These are phyloP conservation scores for Drusus annulatus DNA, from an alignment of 1,140 invertebrate genomes.

Conservation along the genomic window DNA sequence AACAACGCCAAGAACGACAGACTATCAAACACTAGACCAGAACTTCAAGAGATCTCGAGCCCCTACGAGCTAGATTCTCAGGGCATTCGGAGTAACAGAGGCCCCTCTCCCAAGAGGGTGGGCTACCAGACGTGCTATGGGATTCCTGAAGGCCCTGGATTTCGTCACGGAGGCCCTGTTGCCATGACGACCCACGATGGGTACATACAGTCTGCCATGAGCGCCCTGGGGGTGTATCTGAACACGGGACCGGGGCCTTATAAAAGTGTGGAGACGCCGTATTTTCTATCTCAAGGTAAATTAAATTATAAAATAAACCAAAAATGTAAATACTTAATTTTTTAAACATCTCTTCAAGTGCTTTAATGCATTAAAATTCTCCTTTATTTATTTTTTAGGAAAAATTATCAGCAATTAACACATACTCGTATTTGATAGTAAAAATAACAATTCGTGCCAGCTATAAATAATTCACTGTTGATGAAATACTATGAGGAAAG, in stretches of 20 bases:
- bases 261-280: conserved; percentile 76
- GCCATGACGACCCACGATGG: conserved; percentile 69
- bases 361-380: too few species aligned
- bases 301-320: not conserved
- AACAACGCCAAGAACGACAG: conserved; percentile 29
- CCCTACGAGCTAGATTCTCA: too few species aligned
- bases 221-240: conserved; percentile 74
- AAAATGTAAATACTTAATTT: too few species aligned
- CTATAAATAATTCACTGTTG: too few species aligned
- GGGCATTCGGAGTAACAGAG: not conserved
- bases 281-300: conserved; percentile 79
- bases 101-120: conserved; percentile 58
- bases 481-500: too few species aligned
- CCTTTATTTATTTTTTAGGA: too few species aligned
- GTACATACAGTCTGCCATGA: conserved; percentile 77
- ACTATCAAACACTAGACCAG: conserved; percentile 25
- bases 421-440: too few species aligned
- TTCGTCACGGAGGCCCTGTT: conserved; percentile 65
- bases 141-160: conserved; percentile 53
- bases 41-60: too few species aligned
- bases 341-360: too few species aligned
- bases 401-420: too few species aligned
- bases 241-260: conserved; percentile 74
- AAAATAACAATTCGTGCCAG: too few species aligned
- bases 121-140: conserved; percentile 59